Base-by-base conservation (phyloP, 2,797 vertebrate species). In the Salarias fasciatus region DNA sequence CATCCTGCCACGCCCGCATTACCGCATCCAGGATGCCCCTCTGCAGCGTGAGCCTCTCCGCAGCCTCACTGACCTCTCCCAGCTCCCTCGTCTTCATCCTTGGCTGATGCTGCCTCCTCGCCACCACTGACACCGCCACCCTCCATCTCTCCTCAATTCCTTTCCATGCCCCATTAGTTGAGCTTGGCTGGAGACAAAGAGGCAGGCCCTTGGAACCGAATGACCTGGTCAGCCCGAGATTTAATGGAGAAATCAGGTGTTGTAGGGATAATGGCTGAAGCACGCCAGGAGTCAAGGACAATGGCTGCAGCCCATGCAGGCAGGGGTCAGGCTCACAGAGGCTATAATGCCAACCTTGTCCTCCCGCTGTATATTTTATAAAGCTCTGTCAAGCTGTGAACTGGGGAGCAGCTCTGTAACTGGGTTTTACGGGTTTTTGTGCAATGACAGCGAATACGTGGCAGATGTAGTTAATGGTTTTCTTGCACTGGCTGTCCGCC, bases 151-250 rank as follows among this genome's bases (percentile, higher is more conserved):
- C 75, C 69, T 84, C 85, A 84, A 84, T 86, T 86, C 86, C 77
- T 85, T 73, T 90, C 88, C 85, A 87, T 93, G 85, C 86, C 82
- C 94, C 94, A 96, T 97, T 97, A 95, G 96, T 96, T 94, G 95
- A 95, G 95, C 94, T 94, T 95, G 93, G 95, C 92, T 96, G 95
- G 95, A 96, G 95, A 95, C 92, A 93, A 92, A 96, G 93, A 95
- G 95, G 93, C 92, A 92, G 92, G 93, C 92, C 92, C 92, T 93
- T 93, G 94, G 93, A 96, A 97, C 95, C 90, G 94, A 96, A 97
- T 96, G 96, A 97, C 95, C 95, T 95, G 96, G 95, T 96, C 95
- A 95, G 93, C 93, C 93, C 84, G 93, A 94, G 95, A 95, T 96
- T 94, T 96, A 97, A 96, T 96, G 94, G 94, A 94, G 94, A 95